These are phyloP conservation scores for Phrynosoma blainvillii DNA, from an alignment of 2,113 vertebrate species.

Conservation along the genomic window DNA sequence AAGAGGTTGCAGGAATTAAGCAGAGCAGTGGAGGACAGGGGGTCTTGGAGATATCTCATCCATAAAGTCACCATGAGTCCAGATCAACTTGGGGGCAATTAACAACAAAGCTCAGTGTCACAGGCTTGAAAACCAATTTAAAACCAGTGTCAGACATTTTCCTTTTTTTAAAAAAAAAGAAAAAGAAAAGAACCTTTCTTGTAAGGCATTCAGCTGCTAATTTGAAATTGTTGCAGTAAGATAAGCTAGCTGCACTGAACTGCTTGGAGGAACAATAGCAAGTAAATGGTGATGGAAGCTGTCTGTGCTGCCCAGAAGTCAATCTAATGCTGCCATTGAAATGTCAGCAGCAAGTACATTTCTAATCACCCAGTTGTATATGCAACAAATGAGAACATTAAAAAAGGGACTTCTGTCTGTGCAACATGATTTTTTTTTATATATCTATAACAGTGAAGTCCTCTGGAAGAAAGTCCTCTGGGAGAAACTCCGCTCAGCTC, in stretches of 20 bases:
- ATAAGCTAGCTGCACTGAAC: fast-evolving
- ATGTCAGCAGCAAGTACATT: background rate
- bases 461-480: background rate
- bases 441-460: background rate
- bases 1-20: no score
- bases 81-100: no score
- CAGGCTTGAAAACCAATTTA: background rate
- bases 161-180: background rate
- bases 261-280: constrained; percentile 6
- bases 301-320: background rate
- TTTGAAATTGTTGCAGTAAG: background rate
- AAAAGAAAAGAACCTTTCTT: background rate
- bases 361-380: background rate
- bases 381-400: background rate
- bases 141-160: background rate
- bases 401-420: background rate
- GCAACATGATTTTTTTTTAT: background rate
- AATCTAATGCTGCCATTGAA: background rate
- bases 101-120: background rate
- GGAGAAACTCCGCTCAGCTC: background rate
- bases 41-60: no score
- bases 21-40: no score
- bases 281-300: background rate
- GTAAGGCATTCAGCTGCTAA: background rate
- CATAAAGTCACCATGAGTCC: no score